phyloP scores from a whole-genome alignment of 2,113 vertebrate genomes.

The Cinclus cinclus region DNA sequence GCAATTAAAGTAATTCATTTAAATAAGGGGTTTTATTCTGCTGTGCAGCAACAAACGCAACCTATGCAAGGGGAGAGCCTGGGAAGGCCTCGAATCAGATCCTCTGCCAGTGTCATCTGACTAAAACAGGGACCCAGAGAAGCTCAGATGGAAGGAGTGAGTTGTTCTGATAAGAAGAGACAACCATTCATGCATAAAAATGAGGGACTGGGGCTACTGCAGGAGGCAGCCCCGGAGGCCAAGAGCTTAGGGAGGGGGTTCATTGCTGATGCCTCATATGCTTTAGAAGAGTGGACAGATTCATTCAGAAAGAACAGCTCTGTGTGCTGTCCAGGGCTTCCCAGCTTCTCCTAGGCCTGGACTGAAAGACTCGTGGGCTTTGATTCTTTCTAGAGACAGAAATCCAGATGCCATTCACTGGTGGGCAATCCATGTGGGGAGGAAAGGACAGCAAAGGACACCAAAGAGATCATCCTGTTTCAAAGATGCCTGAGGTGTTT shows the following conservation, averaged over 20 bases:
- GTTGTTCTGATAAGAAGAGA: neutral
- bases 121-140: neutral
- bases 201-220: neutral
- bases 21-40: neutral
- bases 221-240: neutral
- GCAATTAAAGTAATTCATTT: constrained; percentile 40
- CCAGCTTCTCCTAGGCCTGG: neutral
- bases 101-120: neutral
- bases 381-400: neutral
- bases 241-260: neutral
- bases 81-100: neutral
- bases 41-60: neutral
- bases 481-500: neutral
- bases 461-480: neutral
- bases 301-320: neutral
- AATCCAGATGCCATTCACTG: neutral
- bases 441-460: neutral
- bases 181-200: neutral
- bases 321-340: neutral
- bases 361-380: neutral
- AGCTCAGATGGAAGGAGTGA: neutral
- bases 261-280: neutral
- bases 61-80: neutral
- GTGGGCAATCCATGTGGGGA: neutral
- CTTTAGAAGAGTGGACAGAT: neutral